Evolutionary conservation across 2,113 vertebrate genomes (phyloP), one percentile per base, ranked within the genome.

Genomic region (Chaenocephalus aceratus): DNA sequence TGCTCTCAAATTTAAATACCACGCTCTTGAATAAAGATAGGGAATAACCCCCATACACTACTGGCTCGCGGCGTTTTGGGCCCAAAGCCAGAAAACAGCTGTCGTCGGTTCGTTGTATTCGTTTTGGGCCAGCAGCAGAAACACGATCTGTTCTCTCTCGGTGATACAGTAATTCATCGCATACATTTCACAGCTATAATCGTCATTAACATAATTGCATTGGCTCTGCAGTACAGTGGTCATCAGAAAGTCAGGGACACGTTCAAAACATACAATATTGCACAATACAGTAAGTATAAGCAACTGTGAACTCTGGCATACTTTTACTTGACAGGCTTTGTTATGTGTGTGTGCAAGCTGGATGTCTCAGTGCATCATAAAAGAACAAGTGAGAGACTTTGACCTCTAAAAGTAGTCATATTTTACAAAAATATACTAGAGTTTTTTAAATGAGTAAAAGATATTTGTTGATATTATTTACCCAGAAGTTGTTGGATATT

Each of bases 281-380:
- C 89, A 88, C 89, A 87, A 91, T 78, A 72, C 77, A 84, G 72
- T 81, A 82, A 83, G 78, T 52, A n/a, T n/a, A 72, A 67, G 83
- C 89, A 88, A 86, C 79, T 85, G 89, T 84, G 88, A 90, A 84
- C 86, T 88, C 83, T 89, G 89, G 61, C 86, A 82, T 71, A 88
- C 72, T 82, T 89, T 66, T 4, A 67, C 11, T 53, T 36, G 60
- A 68, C 75, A 23, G 46, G 53, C 10, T 23, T 49, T 23, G 34
- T 58, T 53, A 18, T 44, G 34, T 49, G 69, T 59, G 44, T 63
- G 66, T 45, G 54, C 30, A 18, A n/a, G 44, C 12, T 63, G 23
- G 30, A 67, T 64, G 56, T 58, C 23, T 74, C 64, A 48, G 21
- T 21, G 21, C 21, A 21, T 21, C 21, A 21, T 72, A 75, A 63